Evolutionary conservation across 2,797 vertebrate species (phyloP), one percentile per base, ranked within the genome.

Genomic region (Crenichthys baileyi): DNA sequence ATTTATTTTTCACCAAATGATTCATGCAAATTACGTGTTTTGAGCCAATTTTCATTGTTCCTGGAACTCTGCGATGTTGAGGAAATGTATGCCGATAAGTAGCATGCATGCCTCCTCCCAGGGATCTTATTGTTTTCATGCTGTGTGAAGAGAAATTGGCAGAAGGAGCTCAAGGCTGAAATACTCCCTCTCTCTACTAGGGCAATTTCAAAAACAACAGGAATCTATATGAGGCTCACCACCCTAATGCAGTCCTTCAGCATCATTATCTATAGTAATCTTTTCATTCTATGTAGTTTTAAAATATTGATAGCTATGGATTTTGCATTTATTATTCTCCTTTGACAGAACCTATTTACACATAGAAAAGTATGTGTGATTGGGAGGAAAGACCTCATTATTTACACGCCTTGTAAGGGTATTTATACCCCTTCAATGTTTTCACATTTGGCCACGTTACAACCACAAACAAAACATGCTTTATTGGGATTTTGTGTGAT

Each of bases 61-160:
- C 79, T 60, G 80, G 81, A 80, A 80, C 29, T 58, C 76, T 72
- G 77, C 84, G 90, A 87, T 83, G 74, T 81, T 85, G 77, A 79
- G 82, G 82, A 91, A 90, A 86, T 76, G 44, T 83, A 79, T 82
- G 79, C 80, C 11, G 71, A 88, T 91, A 86, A 77, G 90, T 79
- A 89, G 85, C 73, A 60, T 82, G 80, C 84, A 71, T 63, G 56
- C 75, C 58, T 83, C 80, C 67, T 50, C 83, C 79, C 68, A 58
- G 79, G 75, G 74, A 84, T 85, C 75, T 82, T 60, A 36, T 83
- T 56, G 76, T 79, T 73, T 71, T 86, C 85, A 87, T 60, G 82
- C 86, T 88, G 70, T 78, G 86, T 78, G 77, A 76, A 79, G 77
- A 83, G 72, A 83, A 81, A 85, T 73, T 60, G 73, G 75, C 80